Evolutionary conservation across 2,113 vertebrate species (phyloP).

Genomic region (Xiphophorus maculatus): DNA sequence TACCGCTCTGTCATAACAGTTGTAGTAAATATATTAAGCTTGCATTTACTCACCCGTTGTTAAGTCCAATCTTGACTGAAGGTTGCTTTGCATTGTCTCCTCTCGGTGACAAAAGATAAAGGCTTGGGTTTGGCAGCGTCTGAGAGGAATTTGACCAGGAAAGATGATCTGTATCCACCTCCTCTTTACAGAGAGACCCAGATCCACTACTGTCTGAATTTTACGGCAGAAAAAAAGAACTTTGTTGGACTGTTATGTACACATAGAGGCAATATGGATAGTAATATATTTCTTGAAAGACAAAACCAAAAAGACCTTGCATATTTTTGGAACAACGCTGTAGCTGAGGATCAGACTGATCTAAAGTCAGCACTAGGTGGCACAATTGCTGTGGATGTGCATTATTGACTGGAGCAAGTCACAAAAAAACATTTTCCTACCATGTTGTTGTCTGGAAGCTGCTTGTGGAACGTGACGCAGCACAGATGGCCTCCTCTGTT

Average conservation of each 20-base stretch:
- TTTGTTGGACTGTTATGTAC: background rate
- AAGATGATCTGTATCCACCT: slow-evolving; percentile 14
- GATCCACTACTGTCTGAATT: slow-evolving; percentile 20
- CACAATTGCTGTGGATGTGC: background rate
- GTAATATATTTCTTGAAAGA: background rate
- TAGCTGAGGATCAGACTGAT: no score
- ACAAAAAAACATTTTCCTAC: slow-evolving; percentile 22
- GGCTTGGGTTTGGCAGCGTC: slow-evolving; percentile 6
- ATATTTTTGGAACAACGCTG: no score
- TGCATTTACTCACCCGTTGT: slow-evolving; percentile 42
- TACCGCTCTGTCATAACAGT: background rate
- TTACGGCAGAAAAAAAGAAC: background rate
- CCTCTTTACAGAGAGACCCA: slow-evolving; percentile 42
- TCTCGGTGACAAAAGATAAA: slow-evolving; percentile 13
- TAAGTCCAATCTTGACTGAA: slow-evolving; percentile 25
- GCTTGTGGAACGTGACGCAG: slow-evolving; percentile 60
- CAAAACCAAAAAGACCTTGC: background rate
- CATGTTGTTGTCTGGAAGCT: slow-evolving; percentile 19
- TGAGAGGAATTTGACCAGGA: slow-evolving; percentile 21
- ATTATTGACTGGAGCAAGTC: background rate
- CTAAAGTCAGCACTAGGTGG: background rate
- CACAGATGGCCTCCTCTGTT: slow-evolving; percentile 77
- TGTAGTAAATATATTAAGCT: background rate
- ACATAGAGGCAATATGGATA: background rate
- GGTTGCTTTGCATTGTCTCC: slow-evolving; percentile 22